These are phyloP conservation scores for Hyperoplus lanceolatus DNA, from an alignment of 2,797 vertebrate species.

Conservation along the genomic window DNA sequence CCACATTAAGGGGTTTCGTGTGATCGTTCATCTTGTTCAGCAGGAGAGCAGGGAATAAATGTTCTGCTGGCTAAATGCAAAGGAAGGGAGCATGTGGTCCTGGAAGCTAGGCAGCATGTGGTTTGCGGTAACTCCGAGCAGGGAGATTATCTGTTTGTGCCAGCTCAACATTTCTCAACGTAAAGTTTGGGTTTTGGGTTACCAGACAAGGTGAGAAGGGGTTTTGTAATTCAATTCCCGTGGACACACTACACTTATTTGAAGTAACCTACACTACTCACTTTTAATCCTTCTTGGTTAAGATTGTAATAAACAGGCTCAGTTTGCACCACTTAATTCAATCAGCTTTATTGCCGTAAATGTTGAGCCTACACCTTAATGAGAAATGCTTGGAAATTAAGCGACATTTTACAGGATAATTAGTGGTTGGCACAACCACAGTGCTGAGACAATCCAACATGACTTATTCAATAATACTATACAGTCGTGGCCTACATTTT, in stretches of 20 bases:
- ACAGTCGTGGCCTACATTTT: too few relatives aligned
- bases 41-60: constrained; percentile 54
- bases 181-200: constrained; percentile 78
- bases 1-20: constrained; percentile 70
- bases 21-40: constrained; percentile 72
- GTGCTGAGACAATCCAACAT: not conserved
- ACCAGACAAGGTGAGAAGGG: constrained; percentile 77
- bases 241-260: constrained; percentile 52
- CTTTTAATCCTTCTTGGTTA: constrained; percentile 60
- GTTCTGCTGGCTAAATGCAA: constrained; percentile 45
- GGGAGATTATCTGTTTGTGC: constrained; percentile 75
- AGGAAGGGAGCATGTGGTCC: constrained; percentile 52
- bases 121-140: constrained; percentile 66
- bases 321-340: constrained; percentile 56
- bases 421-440: not conserved
- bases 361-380: constrained; percentile 33
- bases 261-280: constrained; percentile 59
- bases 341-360: constrained; percentile 58
- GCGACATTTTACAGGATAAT: not conserved
- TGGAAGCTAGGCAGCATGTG: constrained; percentile 61
- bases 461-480: not conserved
- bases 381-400: constrained; percentile 42
- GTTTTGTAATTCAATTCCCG: constrained; percentile 69
- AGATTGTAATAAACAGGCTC: constrained; percentile 65
- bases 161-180: constrained; percentile 75